Evolutionary conservation across 2,888 invertebrate species (phyloP), one percentile per base, ranked within the genome.

Genomic region (Deilephila porcellus): DNA sequence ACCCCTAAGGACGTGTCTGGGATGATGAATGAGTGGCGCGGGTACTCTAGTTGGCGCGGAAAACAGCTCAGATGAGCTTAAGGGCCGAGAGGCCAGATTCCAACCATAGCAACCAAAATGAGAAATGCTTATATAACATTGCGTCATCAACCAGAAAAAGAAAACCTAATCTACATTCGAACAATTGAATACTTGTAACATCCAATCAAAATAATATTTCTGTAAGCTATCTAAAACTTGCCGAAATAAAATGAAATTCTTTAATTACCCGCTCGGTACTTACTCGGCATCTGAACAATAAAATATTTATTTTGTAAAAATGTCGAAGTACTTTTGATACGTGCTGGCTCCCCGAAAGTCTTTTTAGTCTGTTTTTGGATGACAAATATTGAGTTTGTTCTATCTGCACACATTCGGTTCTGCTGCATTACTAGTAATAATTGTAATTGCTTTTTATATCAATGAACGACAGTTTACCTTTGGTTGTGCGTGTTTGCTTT

Each of bases 1-100:
- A 52, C 17, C 45, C 25, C 29, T 52, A 45, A 52, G 45, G 52
- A 67, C 52, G 25, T 67, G 67, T 67, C 67, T 67, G 20, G 67
- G 52, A 52, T 67, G 67, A 67, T 45, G 52, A 67, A 67, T 67
- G 25, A 52, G 52, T 1, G 67, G 52, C 17, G 52, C 25, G 5
- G 17, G 17, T 45, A 45, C 45, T 52, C 20, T 52, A 45, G 52
- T 45, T 25, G 52, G 25, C 52, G 20, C 56, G 14, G 7, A 17
- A 52, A 20, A 5, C 20, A 20, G 20, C 45, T 37, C 37, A n/a
- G 20, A 56, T 64, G 8, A 64, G n/a, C 4, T 45, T 45, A 14
- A 56, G n/a, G 53, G n/a, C 45, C n/a, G 25, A 3, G 20, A 3
- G 5, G 37, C 0, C 14, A 3, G 1, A 37, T 37, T 25, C 4